These are phyloP conservation scores for Alosa alosa DNA, from an alignment of 2,113 vertebrate species.

Conservation along the genomic window DNA sequence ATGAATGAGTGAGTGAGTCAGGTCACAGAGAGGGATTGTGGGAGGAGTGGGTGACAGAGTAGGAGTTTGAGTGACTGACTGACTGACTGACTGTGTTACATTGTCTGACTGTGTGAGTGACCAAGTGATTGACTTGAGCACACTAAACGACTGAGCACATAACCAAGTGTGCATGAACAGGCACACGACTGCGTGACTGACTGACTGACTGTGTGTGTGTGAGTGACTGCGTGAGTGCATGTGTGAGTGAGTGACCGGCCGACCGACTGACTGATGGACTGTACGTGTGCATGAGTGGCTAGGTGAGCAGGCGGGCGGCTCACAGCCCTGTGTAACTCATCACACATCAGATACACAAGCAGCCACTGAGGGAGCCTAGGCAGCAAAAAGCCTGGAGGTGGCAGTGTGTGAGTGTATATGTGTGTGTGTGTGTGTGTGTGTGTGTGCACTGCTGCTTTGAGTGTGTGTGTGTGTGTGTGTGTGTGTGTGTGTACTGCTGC, in stretches of 20 bases:
- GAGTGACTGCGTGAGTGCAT: neutral
- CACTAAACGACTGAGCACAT: neutral
- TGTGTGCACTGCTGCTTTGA: neutral
- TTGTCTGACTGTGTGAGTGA: neutral
- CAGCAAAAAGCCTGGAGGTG: slow-evolving; percentile 28
- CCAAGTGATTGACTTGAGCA: neutral
- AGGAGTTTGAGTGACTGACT: neutral
- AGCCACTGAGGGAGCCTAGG: neutral
- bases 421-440: no score
- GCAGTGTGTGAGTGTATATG: slow-evolving; percentile 18
- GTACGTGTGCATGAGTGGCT: neutral
- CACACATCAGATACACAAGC: neutral
- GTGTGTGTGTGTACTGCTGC: no score
- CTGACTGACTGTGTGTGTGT: neutral
- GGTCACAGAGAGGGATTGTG: no score
- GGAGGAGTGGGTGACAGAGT: no score
- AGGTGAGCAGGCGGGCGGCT: neutral
- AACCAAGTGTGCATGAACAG: slow-evolving; percentile 8
- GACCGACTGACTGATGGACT: no score
- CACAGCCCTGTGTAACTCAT: neutral
- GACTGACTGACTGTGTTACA: neutral
- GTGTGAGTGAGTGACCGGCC: no score
- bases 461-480: no score
- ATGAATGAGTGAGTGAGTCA: neutral
- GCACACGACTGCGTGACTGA: neutral